Evolutionary conservation across 2,113 vertebrate genomes (phyloP).

Genomic region (Lates calcarifer): DNA sequence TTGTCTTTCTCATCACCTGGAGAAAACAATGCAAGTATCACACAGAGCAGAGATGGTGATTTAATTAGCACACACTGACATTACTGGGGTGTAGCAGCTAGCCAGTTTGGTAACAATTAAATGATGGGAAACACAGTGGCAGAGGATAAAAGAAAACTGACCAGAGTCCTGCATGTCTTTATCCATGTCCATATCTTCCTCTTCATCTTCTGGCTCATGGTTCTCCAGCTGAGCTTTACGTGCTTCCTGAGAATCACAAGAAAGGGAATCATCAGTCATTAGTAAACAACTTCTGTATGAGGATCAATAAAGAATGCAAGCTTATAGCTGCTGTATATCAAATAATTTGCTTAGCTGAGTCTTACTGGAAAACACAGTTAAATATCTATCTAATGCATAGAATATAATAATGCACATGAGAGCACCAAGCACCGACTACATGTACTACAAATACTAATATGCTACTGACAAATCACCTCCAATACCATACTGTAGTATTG

Average conservation of each 20-base stretch:
- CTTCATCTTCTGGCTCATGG: slow-evolving; percentile 95
- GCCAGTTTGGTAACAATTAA: neutral
- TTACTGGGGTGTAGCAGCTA: neutral
- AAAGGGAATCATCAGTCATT: slow-evolving; percentile 6
- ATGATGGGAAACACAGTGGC: neutral
- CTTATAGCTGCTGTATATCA: neutral
- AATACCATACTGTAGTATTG: neutral
- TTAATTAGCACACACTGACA: neutral
- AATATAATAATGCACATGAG: too few relatives aligned
- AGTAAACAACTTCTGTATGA: neutral
- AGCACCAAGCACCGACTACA: too few relatives aligned
- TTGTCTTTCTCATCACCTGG: slow-evolving; percentile 91
- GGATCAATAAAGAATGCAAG: neutral
- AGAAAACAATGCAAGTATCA: neutral
- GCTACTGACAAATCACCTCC: neutral
- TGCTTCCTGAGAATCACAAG: slow-evolving; percentile 85
- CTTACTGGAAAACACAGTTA: neutral
- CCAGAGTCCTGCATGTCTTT: slow-evolving; percentile 89
- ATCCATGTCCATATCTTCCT: slow-evolving; percentile 90
- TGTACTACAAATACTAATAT: neutral
- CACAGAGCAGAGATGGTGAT: neutral
- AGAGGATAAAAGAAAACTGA: slow-evolving; percentile 63
- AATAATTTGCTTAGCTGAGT: neutral
- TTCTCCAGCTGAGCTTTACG: slow-evolving; percentile 95
- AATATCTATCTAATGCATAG: neutral